A percentile compares a stretch with the other conserved stretches of the same genome.
Evolutionary conservation across 2,888 invertebrate genomes (phyloP).

Genomic region (Rhagonycha fulva): DNA sequence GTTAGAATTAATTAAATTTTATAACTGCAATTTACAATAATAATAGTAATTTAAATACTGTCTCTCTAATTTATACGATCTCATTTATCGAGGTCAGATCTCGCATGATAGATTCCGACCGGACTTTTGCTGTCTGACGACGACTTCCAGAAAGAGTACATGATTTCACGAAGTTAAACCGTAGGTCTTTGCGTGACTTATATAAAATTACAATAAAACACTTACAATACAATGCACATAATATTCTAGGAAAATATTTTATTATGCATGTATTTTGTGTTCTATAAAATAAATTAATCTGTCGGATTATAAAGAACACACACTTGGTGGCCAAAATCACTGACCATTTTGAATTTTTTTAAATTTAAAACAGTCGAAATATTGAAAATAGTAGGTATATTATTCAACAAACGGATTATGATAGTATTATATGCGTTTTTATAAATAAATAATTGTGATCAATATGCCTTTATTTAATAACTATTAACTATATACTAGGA

Average conservation of each 20-base stretch:
- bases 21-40: background rate
- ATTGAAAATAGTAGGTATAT: background rate
- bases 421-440: no score
- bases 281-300: background rate
- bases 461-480: no score
- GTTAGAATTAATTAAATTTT: background rate
- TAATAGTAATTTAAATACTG: constrained; percentile 20
- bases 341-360: background rate
- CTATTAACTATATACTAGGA: no score
- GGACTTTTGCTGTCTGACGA: constrained; percentile 42
- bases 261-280: background rate
- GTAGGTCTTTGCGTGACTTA: constrained; percentile 37
- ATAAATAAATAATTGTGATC: no score
- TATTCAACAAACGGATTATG: no score
- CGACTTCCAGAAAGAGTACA: constrained; percentile 42
- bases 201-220: constrained; percentile 15
- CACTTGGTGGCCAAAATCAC: background rate
- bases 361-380: background rate
- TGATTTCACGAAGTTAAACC: constrained; percentile 32
- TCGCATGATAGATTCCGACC: constrained; percentile 33
- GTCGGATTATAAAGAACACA: background rate
- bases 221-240: constrained; percentile 18
- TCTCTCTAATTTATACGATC: constrained; percentile 17
- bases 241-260: constrained; percentile 12
- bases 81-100: constrained; percentile 42